Evolutionary conservation across 2,797 vertebrate genomes (phyloP), one percentile per base, ranked within the genome.

Genomic region (Anguilla anguilla): DNA sequence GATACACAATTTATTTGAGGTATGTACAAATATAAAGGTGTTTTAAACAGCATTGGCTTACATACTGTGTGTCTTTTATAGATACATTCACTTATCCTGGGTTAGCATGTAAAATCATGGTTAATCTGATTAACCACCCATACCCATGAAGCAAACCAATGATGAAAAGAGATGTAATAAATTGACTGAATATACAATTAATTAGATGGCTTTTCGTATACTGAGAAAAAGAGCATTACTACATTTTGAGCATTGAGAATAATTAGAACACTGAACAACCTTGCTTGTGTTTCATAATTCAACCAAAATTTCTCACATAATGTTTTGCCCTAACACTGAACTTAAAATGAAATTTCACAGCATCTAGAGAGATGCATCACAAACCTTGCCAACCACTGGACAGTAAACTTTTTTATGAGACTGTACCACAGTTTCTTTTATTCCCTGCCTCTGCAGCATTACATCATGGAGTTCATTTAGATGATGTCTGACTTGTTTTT

Each of bases 371-470:
- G 28, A 31, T 72, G 28, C 9, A 28, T 35, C 22, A 17, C 88
- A 83, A 85, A 82, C 39, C 49, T 53, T 84, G 82, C 46, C 57
- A n/a, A 88, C 90, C 87, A 88, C 88, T 59, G 22, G 7, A 64
- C 77, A 39, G 53, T 72, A 87, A 55, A 13, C 15, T 9, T 89
- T 89, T 87, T 87, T 90, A 35, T 85, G 57, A 86, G 83, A 84
- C 49, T 88, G 64, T 87, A 87, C 88, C 84, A 46, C 61, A 84
- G 82, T 72, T 49, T 84, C 55, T 88, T 9, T 61, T 17, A 17
- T 61, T 57, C 72, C 43, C 3, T 5, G 17, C 3, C 28, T 84
- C 53, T 6, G 13, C 55, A 17, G 77, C 79, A 86, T 83, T 39
- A 49, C 57, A 77, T 86, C 86, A 79, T 57, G 11, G 19, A 83